Base-by-base conservation (phyloP, 2,113 vertebrate species). In the Rhea americana region DNA sequence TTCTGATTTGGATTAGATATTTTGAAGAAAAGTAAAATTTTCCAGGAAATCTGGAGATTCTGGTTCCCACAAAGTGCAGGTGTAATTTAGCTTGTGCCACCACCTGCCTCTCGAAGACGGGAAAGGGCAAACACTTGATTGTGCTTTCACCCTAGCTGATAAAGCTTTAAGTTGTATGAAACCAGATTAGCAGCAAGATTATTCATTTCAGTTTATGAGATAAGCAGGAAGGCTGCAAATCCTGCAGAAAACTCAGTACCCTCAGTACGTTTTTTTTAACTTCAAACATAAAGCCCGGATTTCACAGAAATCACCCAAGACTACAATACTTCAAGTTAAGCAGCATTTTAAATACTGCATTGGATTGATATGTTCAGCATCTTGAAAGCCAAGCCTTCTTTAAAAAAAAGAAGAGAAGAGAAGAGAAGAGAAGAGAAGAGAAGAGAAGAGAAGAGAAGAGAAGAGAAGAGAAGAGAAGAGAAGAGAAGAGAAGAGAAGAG, bases 101-200 rank as follows among this genome's bases (percentile, higher is more conserved):
- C 22, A 7, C 8, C 21, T 35, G 13, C 37, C 30, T 37, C 8
- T 20, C 0, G 0, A 50, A 82, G 30, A 15, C 0, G 45, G 30
- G 30, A 47, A 87, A 55, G 22, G 41, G 6, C 3, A 15, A 39
- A 3, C 1, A 3, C 6, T 85, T 56, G 79, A 22, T 7, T 82
- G 72, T 82, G 14, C 14, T 89, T 76, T 65, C 59, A 73, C 68
- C 35, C 3, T 1, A 11, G 4, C 6, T 87, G 26, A 50, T 7
- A 68, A 30, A 85, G 47, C 41, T 82, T 5, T 4, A 76, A 76
- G 22, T 19, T 4, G 0, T 62, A 30, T 3, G 4, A 45, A 62
- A 85, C 35, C 1, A 2, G 10, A 5, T 50, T 8, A 83, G n/a
- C 6, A 85, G 37, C 1, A 2, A 85, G 37, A n/a, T 13, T 63